Base-by-base conservation (phyloP, 2,888 invertebrate genomes). In the Pardosa pseudoannulata region DNA sequence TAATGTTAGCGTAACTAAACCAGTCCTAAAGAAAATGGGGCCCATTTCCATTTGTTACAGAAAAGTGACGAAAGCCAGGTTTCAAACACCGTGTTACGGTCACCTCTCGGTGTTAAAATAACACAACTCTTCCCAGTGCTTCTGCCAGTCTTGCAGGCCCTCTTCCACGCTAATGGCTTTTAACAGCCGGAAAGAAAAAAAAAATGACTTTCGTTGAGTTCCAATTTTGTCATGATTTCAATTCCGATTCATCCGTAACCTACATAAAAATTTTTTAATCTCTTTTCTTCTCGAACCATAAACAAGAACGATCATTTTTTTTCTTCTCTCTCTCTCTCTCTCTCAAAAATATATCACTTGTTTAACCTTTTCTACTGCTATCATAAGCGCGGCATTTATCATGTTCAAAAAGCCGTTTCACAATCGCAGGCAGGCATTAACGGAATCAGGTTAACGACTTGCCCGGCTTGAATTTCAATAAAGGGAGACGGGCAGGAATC, bases 241-340 rank as follows among this genome's bases (percentile, higher is more conserved):
- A 56, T 56, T 56, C 1, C 19, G 16, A 56, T 23, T 56, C 56
- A 56, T 23, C 56, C 1, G 56, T 56, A 56, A 56, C 56, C 56
- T 23, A 56, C 23, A 56, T 56, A 56, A 56, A 56, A 56, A 56
- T 3, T 56, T n/a, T 11, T 19, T 56, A 56, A 56, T 56, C 56
- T 46, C 46, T 23, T 56, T 56, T 23, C 23, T 56, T 23, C 23
- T 23, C 23, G 2, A 23, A 3, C 16, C 56, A 3, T 23, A 3
- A 56, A 56, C 16, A 56, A 19, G 56, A 23, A 56, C 2, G 23
- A 56, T 3, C 16, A 16, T 2, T 46, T 9, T 46, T 46, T n/a
- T n/a, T n/a, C n/a, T n/a, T n/a, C n/a, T n/a, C n/a, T n/a, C n/a
- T n/a, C n/a, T n/a, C n/a, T n/a, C n/a, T n/a, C n/a, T n/a, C n/a